A percentile compares a stretch with the other conserved stretches of the same genome.
phyloP scores from a whole-genome alignment of 2,888 invertebrate genomes.

The Pseudococcus viburni region DNA sequence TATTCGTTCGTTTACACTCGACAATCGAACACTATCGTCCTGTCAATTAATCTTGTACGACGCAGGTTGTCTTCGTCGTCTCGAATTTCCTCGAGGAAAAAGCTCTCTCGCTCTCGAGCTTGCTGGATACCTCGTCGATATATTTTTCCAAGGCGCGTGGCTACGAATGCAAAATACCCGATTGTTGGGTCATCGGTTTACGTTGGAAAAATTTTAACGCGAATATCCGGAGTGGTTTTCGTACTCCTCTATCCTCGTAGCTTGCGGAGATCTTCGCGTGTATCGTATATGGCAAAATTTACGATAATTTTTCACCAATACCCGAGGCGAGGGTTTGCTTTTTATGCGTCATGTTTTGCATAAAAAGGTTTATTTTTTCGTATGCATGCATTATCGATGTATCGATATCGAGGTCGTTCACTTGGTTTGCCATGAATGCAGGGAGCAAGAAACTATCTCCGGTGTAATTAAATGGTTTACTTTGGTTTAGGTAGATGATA shows the following conservation, averaged over 20 bases:
- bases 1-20: neutral
- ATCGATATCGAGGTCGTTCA: no score
- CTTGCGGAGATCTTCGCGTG: neutral
- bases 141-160: neutral
- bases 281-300: neutral
- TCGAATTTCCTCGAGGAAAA: neutral
- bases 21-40: neutral
- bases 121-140: neutral
- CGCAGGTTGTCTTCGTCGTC: neutral
- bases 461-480: no score
- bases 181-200: neutral
- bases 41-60: neutral
- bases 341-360: neutral
- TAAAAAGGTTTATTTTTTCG: neutral
- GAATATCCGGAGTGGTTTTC: neutral
- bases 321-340: neutral
- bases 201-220: neutral
- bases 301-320: neutral
- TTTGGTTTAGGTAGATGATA: no score
- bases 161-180: neutral
- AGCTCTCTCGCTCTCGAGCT: neutral
- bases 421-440: no score
- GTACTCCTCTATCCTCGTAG: no score
- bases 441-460: no score
- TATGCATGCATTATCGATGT: no score